phyloP scores from a whole-genome alignment of 2,888 invertebrate genomes.

The Suillia variegata region DNA sequence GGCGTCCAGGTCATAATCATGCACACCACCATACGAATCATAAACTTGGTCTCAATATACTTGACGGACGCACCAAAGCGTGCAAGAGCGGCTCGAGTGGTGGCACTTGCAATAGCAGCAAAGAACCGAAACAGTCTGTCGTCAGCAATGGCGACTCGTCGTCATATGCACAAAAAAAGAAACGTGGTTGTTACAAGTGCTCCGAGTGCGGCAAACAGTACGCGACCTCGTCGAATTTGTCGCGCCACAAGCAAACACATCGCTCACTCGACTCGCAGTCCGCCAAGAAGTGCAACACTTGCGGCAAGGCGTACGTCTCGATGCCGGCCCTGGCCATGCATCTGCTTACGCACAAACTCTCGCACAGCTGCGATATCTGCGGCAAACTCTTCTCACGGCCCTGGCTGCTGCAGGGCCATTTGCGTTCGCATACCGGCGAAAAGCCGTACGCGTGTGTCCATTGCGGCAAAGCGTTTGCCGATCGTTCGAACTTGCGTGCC shows the following conservation, averaged over 20 bases:
- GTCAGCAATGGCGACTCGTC: slow-evolving; percentile 21
- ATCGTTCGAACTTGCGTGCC: slow-evolving; percentile 89
- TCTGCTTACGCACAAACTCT: slow-evolving; percentile 88
- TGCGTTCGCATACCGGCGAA: slow-evolving; percentile 90
- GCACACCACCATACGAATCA: slow-evolving; percentile 33
- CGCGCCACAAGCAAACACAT: slow-evolving; percentile 90
- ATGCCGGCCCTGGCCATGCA: slow-evolving; percentile 98
- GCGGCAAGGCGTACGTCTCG: slow-evolving; percentile 95
- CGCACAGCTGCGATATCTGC: slow-evolving; percentile 90
- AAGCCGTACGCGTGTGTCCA: slow-evolving; percentile 93
- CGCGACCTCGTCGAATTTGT: slow-evolving; percentile 88
- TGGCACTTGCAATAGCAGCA: too few relatives aligned
- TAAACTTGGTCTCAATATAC: slow-evolving; percentile 53
- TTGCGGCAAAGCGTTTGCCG: slow-evolving; percentile 94
- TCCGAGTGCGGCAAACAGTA: slow-evolving; percentile 89
- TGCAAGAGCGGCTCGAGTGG: slow-evolving; percentile 40
- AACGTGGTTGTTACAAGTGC: slow-evolving; percentile 71
- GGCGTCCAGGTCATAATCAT: slow-evolving; percentile 24
- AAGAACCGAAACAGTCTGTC: too few relatives aligned
- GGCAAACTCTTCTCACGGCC: slow-evolving; percentile 94
- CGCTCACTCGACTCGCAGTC: slow-evolving; percentile 92
- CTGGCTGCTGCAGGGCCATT: slow-evolving; percentile 88
- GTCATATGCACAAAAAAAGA: slow-evolving; percentile 49
- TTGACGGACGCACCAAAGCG: slow-evolving; percentile 56
- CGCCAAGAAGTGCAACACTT: slow-evolving; percentile 93